Conservation (phyloP, 2,888 invertebrate genomes). For the Andricus curvator region DNA sequence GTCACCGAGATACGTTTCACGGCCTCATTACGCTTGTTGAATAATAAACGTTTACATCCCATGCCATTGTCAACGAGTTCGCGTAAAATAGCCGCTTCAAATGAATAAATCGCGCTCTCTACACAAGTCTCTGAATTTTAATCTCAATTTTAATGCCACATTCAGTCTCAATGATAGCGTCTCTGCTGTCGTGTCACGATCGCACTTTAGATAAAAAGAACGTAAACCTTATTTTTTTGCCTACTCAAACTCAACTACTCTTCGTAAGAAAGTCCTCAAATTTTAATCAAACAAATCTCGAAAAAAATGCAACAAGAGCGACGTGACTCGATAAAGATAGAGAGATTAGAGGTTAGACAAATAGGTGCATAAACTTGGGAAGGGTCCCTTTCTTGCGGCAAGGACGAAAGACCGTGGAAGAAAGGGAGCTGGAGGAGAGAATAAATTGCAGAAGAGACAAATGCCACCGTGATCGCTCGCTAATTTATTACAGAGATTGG, state of each 20-base stretch:
- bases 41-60: constrained; percentile 61
- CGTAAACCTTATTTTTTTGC: background rate
- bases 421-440: constrained; percentile 56
- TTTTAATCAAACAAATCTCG: background rate
- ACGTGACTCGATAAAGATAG: constrained; percentile 43
- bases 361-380: constrained; percentile 30
- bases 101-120: constrained; percentile 31
- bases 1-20: constrained; percentile 61
- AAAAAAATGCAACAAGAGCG: constrained; percentile 3
- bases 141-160: background rate
- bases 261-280: background rate
- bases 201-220: constrained; percentile 5
- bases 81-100: constrained; percentile 31
- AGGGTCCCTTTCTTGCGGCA: constrained; percentile 40
- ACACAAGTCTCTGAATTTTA: background rate
- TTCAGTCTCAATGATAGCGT: background rate
- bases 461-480: constrained; percentile 77
- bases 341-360: constrained; percentile 46
- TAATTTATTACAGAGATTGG: constrained; percentile 76
- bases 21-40: constrained; percentile 71
- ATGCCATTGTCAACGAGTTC: constrained; percentile 31
- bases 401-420: constrained; percentile 44
- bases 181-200: background rate
- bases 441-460: constrained; percentile 74
- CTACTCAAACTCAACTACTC: background rate